Evolutionary conservation across 2,888 invertebrate species (phyloP), one percentile per base, ranked within the genome.

Genomic region (Pristionchus japonicus): DNA sequence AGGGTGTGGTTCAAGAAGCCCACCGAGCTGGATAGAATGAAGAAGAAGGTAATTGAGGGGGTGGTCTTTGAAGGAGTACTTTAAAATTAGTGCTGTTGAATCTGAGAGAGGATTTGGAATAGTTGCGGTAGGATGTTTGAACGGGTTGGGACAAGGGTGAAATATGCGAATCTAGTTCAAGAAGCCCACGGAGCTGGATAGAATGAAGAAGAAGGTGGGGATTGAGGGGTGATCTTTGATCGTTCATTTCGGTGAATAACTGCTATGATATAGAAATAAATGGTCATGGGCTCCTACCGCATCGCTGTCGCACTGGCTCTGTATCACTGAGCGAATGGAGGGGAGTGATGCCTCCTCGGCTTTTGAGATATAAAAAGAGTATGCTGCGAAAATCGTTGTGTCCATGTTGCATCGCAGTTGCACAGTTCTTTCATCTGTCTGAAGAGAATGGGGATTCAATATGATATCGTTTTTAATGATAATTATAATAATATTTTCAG

Each of bases 1-100:
- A 85, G 92, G 37, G 89, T 90, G 20, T 92, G 92, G 93, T 89
- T 92, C 91, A 88, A 91, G 89, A 91, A 91, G 80, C 90, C 89
- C 34, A 88, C 91, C n/a, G 89, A 90, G 52, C 84, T 84, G 86
- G 92, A 90, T 27, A 92, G 90, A 85, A 89, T 90, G 61, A 89
- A 90, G 88, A 92, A 91, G 87, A 87, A 43, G 87, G 80, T 40
- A 11, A 67, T 57, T 61, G 13, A 15, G 37, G 57, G 57, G 57
- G 9, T 17, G 57, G 17, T 7, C n/a, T 57, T n/a, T n/a, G n/a
- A n/a, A n/a, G n/a, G n/a, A n/a, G n/a, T n/a, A n/a, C n/a, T n/a
- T n/a, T n/a, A n/a, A n/a, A n/a, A n/a, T n/a, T n/a, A n/a, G n/a
- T n/a, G n/a, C n/a, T n/a, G n/a, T n/a, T n/a, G n/a, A n/a, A n/a